Evolutionary conservation across 2,113 vertebrate genomes (phyloP).

Genomic region (Tragelaphus scriptus): DNA sequence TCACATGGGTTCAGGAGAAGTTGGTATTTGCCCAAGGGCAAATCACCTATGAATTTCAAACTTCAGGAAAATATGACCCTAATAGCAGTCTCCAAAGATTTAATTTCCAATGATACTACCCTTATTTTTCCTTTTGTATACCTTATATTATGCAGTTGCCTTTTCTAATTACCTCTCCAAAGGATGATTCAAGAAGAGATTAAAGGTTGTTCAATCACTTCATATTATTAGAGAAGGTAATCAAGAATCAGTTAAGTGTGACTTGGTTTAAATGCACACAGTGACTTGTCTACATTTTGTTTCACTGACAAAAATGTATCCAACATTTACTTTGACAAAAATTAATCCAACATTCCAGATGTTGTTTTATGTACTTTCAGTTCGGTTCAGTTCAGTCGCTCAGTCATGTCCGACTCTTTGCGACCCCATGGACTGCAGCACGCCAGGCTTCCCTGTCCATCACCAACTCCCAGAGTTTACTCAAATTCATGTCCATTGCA

Average conservation of each 20-base stretch:
- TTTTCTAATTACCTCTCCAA: neutral
- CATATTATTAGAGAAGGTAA: neutral
- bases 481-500: neutral
- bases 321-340: neutral
- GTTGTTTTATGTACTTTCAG: neutral
- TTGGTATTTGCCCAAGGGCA: neutral
- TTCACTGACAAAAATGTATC: neutral
- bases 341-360: neutral
- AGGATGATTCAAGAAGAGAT: neutral
- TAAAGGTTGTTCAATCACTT: neutral
- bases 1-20: neutral
- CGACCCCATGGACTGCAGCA: neutral
- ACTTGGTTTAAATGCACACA: neutral
- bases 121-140: neutral
- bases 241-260: neutral
- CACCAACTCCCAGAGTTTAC: neutral
- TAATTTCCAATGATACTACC: neutral
- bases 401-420: neutral
- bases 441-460: neutral
- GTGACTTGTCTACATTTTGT: neutral
- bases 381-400: neutral
- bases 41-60: neutral
- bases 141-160: neutral
- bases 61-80: neutral
- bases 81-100: neutral